phyloP scores from a whole-genome alignment of 2,888 invertebrate species.

The Loripinus fragilis region DNA sequence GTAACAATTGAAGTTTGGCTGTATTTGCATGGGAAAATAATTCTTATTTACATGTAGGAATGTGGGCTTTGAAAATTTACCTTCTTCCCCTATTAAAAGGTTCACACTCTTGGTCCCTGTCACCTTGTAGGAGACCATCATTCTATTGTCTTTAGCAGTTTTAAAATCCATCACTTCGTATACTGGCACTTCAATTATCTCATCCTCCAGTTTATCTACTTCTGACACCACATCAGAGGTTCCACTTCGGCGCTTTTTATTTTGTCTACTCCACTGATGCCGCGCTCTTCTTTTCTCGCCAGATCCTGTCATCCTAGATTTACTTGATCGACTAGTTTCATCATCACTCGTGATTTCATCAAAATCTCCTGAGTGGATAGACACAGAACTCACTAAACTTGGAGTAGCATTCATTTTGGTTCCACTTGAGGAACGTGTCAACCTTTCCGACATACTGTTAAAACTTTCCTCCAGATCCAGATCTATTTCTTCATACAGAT shows the following conservation, averaged over 20 bases:
- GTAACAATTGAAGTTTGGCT: no score
- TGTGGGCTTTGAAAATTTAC: no score
- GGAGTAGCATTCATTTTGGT: background rate
- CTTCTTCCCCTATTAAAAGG: constrained; percentile 7
- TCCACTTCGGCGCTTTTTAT: background rate
- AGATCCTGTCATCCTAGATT: background rate
- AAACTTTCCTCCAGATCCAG: constrained; percentile 27
- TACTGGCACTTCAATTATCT: constrained; percentile 9
- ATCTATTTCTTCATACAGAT: constrained; percentile 26
- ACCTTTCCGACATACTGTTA: background rate
- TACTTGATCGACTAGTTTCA: constrained; percentile 24
- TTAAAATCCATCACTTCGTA: constrained; percentile 43
- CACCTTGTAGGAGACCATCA: constrained; percentile 50
- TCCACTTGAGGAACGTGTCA: background rate
- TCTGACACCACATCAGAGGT: background rate
- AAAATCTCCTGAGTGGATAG: constrained; percentile 52
- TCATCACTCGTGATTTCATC: constrained; percentile 53
- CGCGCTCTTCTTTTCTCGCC: background rate
- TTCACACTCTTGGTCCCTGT: background rate
- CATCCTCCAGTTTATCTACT: background rate
- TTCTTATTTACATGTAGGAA: no score
- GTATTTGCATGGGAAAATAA: no score
- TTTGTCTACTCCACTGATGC: background rate
- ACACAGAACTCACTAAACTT: constrained; percentile 39
- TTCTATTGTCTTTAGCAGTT: constrained; percentile 23